Evolutionary conservation across 2,797 vertebrate genomes (phyloP).

Genomic region (Diceros bicornis): DNA sequence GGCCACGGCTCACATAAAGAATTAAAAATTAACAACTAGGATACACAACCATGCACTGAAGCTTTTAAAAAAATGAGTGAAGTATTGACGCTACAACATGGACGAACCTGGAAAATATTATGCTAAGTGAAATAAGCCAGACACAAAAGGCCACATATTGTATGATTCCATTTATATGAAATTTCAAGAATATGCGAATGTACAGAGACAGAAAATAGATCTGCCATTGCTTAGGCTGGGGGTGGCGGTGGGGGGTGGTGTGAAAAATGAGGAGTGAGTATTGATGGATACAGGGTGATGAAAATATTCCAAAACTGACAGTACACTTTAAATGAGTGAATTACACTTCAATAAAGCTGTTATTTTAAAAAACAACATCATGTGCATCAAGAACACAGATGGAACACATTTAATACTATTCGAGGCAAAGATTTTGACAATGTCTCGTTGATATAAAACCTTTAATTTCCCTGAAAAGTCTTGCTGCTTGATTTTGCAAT

Average conservation of each 20-base stretch:
- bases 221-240: background rate
- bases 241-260: too few relatives aligned
- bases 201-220: background rate
- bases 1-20: too few relatives aligned
- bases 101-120: background rate
- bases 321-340: background rate
- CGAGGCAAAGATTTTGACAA: slow-evolving; percentile 21
- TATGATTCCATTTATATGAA: background rate
- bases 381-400: slow-evolving; percentile 4
- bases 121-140: background rate
- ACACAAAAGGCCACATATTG: background rate
- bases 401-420: slow-evolving; percentile 21
- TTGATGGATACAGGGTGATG: background rate
- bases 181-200: slow-evolving; percentile 20
- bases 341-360: background rate
- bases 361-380: background rate
- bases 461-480: slow-evolving; percentile 8
- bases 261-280: background rate
- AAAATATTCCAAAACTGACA: background rate
- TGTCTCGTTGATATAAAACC: background rate
- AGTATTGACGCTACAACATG: background rate
- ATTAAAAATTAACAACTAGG: too few relatives aligned
- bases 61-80: background rate
- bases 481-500: slow-evolving; percentile 27
- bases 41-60: too few relatives aligned